phyloP scores from a whole-genome alignment of 2,113 vertebrate genomes.

The Ranitomeya variabilis region DNA sequence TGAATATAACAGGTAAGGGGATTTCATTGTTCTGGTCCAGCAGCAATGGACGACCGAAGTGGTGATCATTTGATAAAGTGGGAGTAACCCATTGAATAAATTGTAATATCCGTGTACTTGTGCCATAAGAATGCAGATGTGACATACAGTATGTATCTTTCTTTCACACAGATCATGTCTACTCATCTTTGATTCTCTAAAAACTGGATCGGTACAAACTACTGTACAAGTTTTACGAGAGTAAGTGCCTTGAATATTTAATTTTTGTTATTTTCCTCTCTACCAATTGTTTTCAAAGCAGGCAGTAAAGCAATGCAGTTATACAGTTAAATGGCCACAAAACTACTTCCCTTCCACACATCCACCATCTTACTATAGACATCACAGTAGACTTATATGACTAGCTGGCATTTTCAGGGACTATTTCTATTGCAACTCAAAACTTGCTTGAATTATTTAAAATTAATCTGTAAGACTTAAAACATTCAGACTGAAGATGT shows the following conservation, averaged over 20 bases:
- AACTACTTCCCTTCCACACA: neutral
- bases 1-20: too few relatives aligned
- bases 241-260: constrained; percentile 76
- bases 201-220: constrained; percentile 83
- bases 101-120: neutral
- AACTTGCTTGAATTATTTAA: too few relatives aligned
- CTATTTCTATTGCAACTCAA: too few relatives aligned
- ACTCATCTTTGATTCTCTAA: constrained; percentile 93
- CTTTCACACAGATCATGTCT: constrained; percentile 85
- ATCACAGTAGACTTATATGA: too few relatives aligned
- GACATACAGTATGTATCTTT: constrained; percentile 49
- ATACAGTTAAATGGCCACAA: neutral
- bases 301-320: neutral
- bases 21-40: too few relatives aligned
- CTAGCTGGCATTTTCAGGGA: too few relatives aligned
- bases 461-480: too few relatives aligned
- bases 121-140: neutral
- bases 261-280: constrained; percentile 64
- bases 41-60: too few relatives aligned
- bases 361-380: neutral
- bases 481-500: too few relatives aligned
- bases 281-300: constrained; percentile 68
- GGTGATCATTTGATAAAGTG: too few relatives aligned
- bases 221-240: constrained; percentile 90
- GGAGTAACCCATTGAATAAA: too few relatives aligned